Base-by-base conservation (phyloP, 2,113 vertebrate genomes). In the Sylvilagus bachmani region DNA sequence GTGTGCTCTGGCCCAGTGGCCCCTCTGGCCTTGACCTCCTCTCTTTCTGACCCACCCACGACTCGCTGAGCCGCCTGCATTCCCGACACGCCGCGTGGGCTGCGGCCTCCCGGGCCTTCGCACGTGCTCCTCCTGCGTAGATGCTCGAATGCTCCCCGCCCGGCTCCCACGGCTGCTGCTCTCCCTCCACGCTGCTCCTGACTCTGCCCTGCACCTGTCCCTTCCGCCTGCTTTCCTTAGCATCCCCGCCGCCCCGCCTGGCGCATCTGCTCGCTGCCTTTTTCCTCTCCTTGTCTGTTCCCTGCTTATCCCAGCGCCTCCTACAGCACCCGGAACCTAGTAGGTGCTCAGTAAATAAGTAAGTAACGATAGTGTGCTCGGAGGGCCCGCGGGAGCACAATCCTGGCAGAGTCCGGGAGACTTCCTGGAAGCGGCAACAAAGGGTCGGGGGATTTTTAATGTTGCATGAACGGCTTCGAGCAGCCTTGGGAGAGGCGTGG, bases 1-100 rank as follows among this genome's bases (percentile, higher is more conserved):
- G 9, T n/a, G 0, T 0, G 9, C 55, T 36, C 38, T n/a, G 64
- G 27, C 24, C 53, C 55, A 6, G n/a, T 4, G 10, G 2, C 13
- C 80, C 27, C 33, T 53, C 24, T 8, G 61, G 33, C 21, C 2
- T 24, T 7, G 85, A 29, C n/a, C 3, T 22, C 14, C 5, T 3
- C 64, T 61, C 78, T 25, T 3, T 24, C 27, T 11, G 24, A 14
- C n/a, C 25, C 19, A 10, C 6, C 19, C 21, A 8, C 24, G 1
- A 5, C 73, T 44, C 12, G 44, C 74, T 62, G 6, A 33, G 31
- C 53, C 31, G 53, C 49, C 1, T 8, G 27, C 44, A 10, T 3
- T n/a, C 91, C 73, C 77, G 21, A n/a, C 11, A 27, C 36, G 16
- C 27, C 12, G 25, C 24, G 70, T 2, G 17, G 31, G 80, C n/a